Base-by-base conservation (phyloP, 2,797 vertebrate genomes). In the Nyctalus aviator region DNA sequence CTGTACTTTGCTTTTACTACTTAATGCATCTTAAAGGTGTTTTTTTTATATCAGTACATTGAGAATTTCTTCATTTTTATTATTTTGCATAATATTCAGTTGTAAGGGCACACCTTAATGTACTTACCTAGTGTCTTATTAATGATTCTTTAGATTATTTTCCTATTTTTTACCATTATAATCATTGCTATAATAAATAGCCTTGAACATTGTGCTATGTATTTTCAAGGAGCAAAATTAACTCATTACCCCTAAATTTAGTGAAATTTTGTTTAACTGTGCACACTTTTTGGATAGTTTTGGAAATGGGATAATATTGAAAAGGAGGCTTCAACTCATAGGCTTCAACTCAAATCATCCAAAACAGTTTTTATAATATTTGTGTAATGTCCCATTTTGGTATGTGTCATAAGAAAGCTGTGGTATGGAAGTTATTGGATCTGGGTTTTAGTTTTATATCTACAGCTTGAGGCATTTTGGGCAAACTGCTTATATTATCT, bases 221-320 rank as follows among this genome's bases (percentile, higher is more conserved):
- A 44, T 88, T 88, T 91, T 82, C 41, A 81, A 90, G 66, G 69
- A 71, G 57, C 18, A 88, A 64, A 64, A 55, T 81, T 84, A 95
- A 90, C 37, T 90, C 25, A 62, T 18, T 90, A 79, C 32, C 37
- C 4, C 1, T 69, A 92, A 88, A 90, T 77, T 92, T 72, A 76
- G 68, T 14, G 64, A 77, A 83, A 73, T 82, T n/a, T 53, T 75
- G 59, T 68, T 91, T 59, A 88, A 55, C 62, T 35, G 55, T 77
- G 46, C 15, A 71, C 55, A 92, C 6, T 84, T 90, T 75, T 71
- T 50, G 53, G 17, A 79, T 79, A 93, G 46, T 79, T 91, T 55
- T 69, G 15, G 41, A 94, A 90, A 84, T 59, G 20, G 46, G 53
- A 62, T 53, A 90, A 48, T 76, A 53, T 18, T 62, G 35, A 93